These are phyloP conservation scores for Crypturellus tataupa DNA, from an alignment of 2,797 vertebrate species.

Conservation along the genomic window DNA sequence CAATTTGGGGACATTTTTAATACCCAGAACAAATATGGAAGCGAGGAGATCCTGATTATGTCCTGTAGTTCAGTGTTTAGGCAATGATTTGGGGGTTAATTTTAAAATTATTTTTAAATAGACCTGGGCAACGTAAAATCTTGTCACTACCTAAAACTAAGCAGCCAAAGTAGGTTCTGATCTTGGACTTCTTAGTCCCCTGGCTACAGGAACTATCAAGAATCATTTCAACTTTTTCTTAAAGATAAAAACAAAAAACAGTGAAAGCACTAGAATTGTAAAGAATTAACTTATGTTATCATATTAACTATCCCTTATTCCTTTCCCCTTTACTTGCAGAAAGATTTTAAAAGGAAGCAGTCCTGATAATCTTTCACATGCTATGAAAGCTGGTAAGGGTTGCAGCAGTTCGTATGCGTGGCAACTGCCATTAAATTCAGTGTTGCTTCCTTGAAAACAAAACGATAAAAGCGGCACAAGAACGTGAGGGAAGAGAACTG, in stretches of 20 bases:
- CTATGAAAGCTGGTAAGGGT: slow-evolving; percentile 7
- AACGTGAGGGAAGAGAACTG: background rate
- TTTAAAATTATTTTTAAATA: background rate
- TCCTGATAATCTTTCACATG: background rate
- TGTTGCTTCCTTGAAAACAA: background rate
- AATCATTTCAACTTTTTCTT: slow-evolving; percentile 31
- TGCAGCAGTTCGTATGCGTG: background rate
- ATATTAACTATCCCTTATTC: background rate
- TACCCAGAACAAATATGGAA: background rate
- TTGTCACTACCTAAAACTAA: background rate
- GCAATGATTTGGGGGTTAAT: background rate
- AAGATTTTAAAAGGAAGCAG: background rate
- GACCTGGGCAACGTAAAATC: background rate
- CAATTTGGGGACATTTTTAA: background rate
- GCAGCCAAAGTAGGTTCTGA: background rate
- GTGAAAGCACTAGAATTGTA: background rate
- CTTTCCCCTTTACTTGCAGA: slow-evolving; percentile 10
- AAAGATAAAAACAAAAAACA: slow-evolving; percentile 4
- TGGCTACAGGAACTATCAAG: background rate
- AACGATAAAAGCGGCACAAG: background rate
- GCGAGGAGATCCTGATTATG: background rate
- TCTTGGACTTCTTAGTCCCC: background rate
- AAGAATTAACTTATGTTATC: background rate
- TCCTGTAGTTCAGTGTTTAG: background rate
- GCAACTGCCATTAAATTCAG: slow-evolving; percentile 8